Conservation (phyloP, 2,888 invertebrate species). For the Clusia tigrina region DNA sequence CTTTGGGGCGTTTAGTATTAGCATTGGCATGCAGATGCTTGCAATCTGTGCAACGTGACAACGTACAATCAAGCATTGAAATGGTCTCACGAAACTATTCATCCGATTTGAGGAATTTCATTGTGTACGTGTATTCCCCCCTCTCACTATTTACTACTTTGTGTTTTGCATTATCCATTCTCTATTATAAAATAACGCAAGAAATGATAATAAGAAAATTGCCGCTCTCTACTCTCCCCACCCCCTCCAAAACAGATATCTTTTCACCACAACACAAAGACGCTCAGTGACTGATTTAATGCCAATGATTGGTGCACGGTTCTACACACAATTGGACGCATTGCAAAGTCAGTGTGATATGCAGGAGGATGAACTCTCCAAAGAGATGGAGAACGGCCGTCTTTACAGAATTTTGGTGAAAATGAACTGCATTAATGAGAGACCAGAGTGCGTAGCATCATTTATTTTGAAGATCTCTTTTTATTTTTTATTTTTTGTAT, state of each 20-base stretch:
- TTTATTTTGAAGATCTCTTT: neutral
- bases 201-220: neutral
- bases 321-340: constrained; percentile 94
- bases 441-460: constrained; percentile 80
- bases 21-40: constrained; percentile 93
- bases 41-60: constrained; percentile 85
- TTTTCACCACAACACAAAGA: constrained; percentile 73
- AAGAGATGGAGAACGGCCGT: constrained; percentile 95
- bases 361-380: constrained; percentile 88
- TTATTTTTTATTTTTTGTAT: neutral
- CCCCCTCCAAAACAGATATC: constrained; percentile 69
- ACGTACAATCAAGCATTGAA: constrained; percentile 87
- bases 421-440: constrained; percentile 91
- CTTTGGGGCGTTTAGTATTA: constrained; percentile 89
- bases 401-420: constrained; percentile 90
- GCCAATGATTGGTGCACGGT: constrained; percentile 99
- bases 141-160: neutral
- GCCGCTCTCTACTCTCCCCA: neutral
- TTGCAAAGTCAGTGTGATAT: constrained; percentile 87
- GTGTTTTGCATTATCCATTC: neutral
- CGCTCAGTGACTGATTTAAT: constrained; percentile 94
- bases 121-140: constrained; percentile 73
- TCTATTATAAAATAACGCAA: too few relatives aligned
- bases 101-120: constrained; percentile 90
- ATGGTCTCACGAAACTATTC: constrained; percentile 91